Conservation (phyloP, 2,888 invertebrate genomes). For the Latheticus oryzae region DNA sequence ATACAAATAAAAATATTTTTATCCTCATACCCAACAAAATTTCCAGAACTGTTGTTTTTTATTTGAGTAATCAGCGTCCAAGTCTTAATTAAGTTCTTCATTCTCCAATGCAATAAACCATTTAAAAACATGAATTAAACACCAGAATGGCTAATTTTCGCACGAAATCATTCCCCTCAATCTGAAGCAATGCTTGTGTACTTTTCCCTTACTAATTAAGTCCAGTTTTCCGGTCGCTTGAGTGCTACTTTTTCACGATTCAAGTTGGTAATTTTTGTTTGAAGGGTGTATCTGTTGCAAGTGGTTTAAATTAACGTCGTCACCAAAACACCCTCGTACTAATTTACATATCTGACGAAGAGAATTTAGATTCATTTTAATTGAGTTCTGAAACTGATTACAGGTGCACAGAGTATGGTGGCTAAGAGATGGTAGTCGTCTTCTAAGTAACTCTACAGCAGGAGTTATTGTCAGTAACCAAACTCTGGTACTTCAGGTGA, state of each 20-base stretch:
- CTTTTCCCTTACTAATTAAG: constrained; percentile 27
- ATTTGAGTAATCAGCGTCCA: no score
- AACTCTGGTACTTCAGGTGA: constrained; percentile 80
- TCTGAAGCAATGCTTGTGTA: constrained; percentile 5
- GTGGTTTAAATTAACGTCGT: constrained; percentile 42
- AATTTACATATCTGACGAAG: constrained; percentile 47
- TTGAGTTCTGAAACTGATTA: constrained; percentile 49
- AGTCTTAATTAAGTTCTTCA: no score
- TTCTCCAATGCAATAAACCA: no score
- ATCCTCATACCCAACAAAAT: no score
- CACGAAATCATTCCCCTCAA: no score
- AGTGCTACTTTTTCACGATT: constrained; percentile 10
- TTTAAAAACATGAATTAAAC: no score
- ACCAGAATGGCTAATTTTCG: no score
- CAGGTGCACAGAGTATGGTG: constrained; percentile 64
- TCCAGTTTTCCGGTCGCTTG: constrained; percentile 27
- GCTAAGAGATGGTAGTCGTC: constrained; percentile 72
- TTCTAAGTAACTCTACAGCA: constrained; percentile 78
- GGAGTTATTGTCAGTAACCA: constrained; percentile 86
- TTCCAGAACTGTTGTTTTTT: no score
- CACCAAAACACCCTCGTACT: constrained; percentile 21
- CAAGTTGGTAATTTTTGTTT: constrained; percentile 34
- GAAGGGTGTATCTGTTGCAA: constrained; percentile 37
- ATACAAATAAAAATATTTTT: no score
- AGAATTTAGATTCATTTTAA: constrained; percentile 39